These are phyloP conservation scores for Tenthredo mesomela DNA, from an alignment of 2,888 invertebrate genomes.

Conservation along the genomic window DNA sequence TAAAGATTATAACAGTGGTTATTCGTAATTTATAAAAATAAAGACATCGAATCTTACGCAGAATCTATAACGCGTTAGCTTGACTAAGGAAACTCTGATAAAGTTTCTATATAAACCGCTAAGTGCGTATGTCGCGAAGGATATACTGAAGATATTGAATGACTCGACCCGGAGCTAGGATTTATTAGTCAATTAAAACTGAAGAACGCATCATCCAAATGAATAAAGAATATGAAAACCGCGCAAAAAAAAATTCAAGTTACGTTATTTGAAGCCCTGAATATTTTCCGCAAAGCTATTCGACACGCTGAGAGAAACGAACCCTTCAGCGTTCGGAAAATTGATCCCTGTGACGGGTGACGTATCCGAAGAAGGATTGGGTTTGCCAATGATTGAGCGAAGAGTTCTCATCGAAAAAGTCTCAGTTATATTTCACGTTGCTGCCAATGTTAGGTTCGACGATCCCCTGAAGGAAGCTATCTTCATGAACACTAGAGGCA, in stretches of 20 bases:
- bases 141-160: neutral
- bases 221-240: neutral
- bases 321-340: slow-evolving; percentile 81
- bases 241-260: too few species aligned
- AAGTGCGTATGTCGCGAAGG: neutral
- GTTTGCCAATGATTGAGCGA: slow-evolving; percentile 77
- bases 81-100: neutral
- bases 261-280: neutral
- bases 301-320: slow-evolving; percentile 80
- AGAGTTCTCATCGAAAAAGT: slow-evolving; percentile 78
- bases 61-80: neutral
- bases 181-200: neutral
- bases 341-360: slow-evolving; percentile 85
- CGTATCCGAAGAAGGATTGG: slow-evolving; percentile 80
- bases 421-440: slow-evolving; percentile 82
- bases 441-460: slow-evolving; percentile 87
- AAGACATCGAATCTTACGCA: neutral
- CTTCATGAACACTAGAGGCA: slow-evolving; percentile 83
- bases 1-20: neutral
- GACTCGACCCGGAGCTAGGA: neutral
- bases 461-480: slow-evolving; percentile 86
- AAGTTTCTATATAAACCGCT: neutral
- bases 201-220: neutral
- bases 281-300: slow-evolving; percentile 80
- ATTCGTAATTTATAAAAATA: neutral